These are phyloP conservation scores for Eupithecia dodoneata DNA, from an alignment of 2,888 invertebrate genomes.

Conservation along the genomic window DNA sequence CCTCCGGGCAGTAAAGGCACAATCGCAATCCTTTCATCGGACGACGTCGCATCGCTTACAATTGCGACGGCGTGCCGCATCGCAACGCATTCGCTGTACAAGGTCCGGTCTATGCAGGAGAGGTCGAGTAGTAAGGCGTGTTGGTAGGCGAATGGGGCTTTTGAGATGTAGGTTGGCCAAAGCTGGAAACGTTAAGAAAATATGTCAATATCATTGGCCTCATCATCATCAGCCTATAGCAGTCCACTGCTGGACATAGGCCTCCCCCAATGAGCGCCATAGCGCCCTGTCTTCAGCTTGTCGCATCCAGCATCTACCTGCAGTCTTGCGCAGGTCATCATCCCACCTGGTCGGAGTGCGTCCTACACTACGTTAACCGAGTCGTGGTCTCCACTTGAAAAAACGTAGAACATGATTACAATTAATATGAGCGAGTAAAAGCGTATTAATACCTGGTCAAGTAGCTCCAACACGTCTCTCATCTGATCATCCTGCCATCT, in stretches of 20 bases:
- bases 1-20: slow-evolving; percentile 54
- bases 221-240: too few relatives aligned
- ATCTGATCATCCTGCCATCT: slow-evolving; percentile 45
- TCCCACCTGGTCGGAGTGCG: too few relatives aligned
- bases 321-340: too few relatives aligned
- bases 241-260: too few relatives aligned
- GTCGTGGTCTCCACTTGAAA: too few relatives aligned
- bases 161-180: slow-evolving; percentile 42
- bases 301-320: too few relatives aligned
- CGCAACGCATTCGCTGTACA: slow-evolving; percentile 47
- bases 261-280: too few relatives aligned
- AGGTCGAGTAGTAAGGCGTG: slow-evolving; percentile 49
- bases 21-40: slow-evolving; percentile 50
- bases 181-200: slow-evolving; percentile 1
- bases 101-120: slow-evolving; percentile 34
- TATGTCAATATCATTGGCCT: too few relatives aligned
- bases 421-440: neutral
- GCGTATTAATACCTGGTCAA: slow-evolving; percentile 54
- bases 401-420: neutral
- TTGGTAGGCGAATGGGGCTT: slow-evolving; percentile 50
- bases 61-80: slow-evolving; percentile 49
- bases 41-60: slow-evolving; percentile 39
- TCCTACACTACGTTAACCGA: too few relatives aligned
- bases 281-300: too few relatives aligned
- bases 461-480: slow-evolving; percentile 49